Conservation (phyloP, 2,888 invertebrate genomes). For the Microplitis deprimator region DNA sequence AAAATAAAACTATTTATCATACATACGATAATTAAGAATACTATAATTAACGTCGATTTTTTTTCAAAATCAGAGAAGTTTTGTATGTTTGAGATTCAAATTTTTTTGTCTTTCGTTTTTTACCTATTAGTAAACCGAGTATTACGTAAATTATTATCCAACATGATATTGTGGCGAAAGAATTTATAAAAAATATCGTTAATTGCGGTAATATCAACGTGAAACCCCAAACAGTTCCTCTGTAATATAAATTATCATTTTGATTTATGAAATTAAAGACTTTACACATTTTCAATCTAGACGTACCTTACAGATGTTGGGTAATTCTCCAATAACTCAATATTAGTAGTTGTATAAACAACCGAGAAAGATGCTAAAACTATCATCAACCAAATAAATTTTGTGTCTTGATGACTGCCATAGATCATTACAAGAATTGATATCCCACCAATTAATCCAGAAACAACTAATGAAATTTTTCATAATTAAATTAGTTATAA, state of each 20-base stretch:
- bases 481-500: neutral
- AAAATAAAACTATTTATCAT: constrained; percentile 28
- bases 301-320: constrained; percentile 59
- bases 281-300: neutral
- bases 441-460: constrained; percentile 53
- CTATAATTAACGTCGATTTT: neutral
- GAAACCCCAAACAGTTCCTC: constrained; percentile 57
- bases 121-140: constrained; percentile 52
- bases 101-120: constrained; percentile 24
- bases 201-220: constrained; percentile 55
- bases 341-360: constrained; percentile 51
- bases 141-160: constrained; percentile 47
- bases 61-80: neutral
- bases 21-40: neutral
- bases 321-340: constrained; percentile 58
- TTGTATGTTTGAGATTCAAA: constrained; percentile 23
- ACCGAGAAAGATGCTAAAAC: constrained; percentile 55
- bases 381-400: constrained; percentile 48
- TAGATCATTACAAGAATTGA: constrained; percentile 51
- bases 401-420: constrained; percentile 33
- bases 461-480: constrained; percentile 47
- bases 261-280: neutral
- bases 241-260: constrained; percentile 42
- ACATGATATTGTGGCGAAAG: constrained; percentile 49
- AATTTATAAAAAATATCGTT: constrained; percentile 49